Base-by-base conservation (phyloP, 2,113 vertebrate species). In the Xiphophorus couchianus region DNA sequence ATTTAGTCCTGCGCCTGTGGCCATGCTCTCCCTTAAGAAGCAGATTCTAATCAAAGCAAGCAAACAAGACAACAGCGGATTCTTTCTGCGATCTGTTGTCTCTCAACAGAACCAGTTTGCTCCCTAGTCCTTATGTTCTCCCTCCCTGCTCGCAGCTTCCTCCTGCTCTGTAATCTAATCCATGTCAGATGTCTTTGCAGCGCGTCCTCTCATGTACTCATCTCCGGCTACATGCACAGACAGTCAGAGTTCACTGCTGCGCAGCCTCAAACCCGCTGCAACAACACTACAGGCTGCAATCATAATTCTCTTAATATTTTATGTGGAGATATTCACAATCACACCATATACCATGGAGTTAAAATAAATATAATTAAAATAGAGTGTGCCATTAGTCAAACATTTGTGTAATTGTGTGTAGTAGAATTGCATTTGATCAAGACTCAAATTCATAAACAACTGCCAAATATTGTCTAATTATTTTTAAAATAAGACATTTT, bases 251-350 rank as follows among this genome's bases (percentile, higher is more conserved):
- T 66, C 15, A 51, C 29, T 9, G 51, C 33, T 76, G 68, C 67
- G 71, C 48, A 58, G 51, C 25, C 70, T 76, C 63, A 84, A 66
- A 81, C 69, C 64, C 77, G 73, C 76, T 66, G 71, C 69, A 91
- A 89, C 9, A 3, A 8, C 51, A 58, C 17, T 37, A 11, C 35
- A 37, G 35, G 35, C 35, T 37, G 35, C 35, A 37, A 2, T 37
- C 35, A 11, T 11, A 11, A 12, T 37, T 37, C 35, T 37, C 35
- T 37, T 37, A 12, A 11, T 37, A 37, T 37, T 11, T 37, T 11
- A 12, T 37, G 35, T 37, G 35, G 35, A 37, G 10, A 12, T 11
- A 12, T 37, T 11, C 35, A 37, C 35, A 37, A 37, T 37, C 10
- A 37, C 35, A 37, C 35, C 10, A 37, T 37, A 12, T 37, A 10